Evolutionary conservation across 1,140 invertebrate species (phyloP), one percentile per base, ranked within the genome.

Genomic region (Neodiprion pinetum): DNA sequence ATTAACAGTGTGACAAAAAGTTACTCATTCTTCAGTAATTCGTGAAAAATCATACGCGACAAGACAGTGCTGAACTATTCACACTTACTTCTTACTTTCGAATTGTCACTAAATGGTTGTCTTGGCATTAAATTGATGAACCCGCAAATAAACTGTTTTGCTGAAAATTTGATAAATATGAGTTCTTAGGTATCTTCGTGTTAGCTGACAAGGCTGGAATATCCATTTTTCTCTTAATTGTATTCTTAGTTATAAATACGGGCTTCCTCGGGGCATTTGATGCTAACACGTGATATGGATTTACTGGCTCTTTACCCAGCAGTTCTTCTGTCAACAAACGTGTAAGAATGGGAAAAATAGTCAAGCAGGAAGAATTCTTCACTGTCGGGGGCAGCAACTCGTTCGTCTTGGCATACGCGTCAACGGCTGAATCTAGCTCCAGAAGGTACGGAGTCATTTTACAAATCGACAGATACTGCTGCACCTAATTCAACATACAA

Each of bases 271-370:
- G 77, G 10, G 72, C 53, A 48, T 81, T 84, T 21, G 81, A 76
- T 7, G 47, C 67, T 50, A 83, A 61, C 23, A 85, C 70, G 14
- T 73, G 17, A 48, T 73, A 40, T 7, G 82, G 78, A 75, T 81
- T 72, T 9, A 81, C 72, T 8, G 70, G 40, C 49, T 84, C 77
- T 11, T 81, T 61, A 14, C 77, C 81, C 23, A 84, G 65, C 12
- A 85, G 74, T 74, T 85, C 83, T 9, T 81, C 84, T 9, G 83
- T 84, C 9, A 85, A 71, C 40, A 85, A 71, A 66, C 81, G 78
- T 0, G 68, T 61, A 5, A 85, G 73, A 48, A 77, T 70, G n/a
- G 74, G 14, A 48, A 85, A 83, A 48, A 74, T 76, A 12, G 70
- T 66, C 10, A 80, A 65, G 28, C 81, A 72, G 1, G 68, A 40